A percentile compares a stretch with the other conserved stretches of the same genome.
phyloP scores from a whole-genome alignment of 2,888 invertebrate genomes.

The Pheosia gnoma region DNA sequence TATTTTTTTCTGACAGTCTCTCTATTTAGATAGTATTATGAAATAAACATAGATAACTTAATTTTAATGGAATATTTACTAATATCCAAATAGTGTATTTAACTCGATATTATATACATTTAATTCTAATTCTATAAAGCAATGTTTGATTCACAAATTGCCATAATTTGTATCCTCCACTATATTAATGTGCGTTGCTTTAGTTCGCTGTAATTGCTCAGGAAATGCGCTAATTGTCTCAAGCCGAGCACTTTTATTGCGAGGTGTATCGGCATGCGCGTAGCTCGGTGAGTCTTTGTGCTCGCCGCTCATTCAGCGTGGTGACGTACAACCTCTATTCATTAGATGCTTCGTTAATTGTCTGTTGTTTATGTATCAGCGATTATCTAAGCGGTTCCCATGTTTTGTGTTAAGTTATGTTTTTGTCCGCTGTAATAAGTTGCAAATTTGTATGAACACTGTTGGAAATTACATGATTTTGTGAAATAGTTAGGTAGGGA shows the following conservation, averaged over 20 bases:
- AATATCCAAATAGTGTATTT: too few species aligned
- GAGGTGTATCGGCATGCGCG: constrained; percentile 59
- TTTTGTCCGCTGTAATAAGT: constrained; percentile 16
- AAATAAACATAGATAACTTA: too few species aligned
- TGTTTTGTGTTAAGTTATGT: constrained; percentile 32
- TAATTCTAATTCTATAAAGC: too few species aligned
- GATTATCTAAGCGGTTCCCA: constrained; percentile 35
- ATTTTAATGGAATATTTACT: too few species aligned
- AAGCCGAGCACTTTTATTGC: constrained; percentile 56
- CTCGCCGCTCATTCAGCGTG: constrained; percentile 63
- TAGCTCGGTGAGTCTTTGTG: constrained; percentile 54
- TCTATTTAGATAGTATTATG: too few species aligned
- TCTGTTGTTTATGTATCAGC: constrained; percentile 39
- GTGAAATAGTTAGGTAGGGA: too few species aligned
- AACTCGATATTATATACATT: too few species aligned
- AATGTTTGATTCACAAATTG: neutral
- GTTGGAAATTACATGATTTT: too few species aligned
- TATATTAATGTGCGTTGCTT: constrained; percentile 28
- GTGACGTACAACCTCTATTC: constrained; percentile 57
- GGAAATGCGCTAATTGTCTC: constrained; percentile 65
- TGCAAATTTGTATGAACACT: neutral
- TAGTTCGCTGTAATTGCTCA: constrained; percentile 40
- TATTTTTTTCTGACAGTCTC: too few species aligned
- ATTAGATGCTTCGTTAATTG: constrained; percentile 56
- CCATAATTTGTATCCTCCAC: constrained; percentile 14